Percentiles rank a stretch among this genome's conserved stretches.
These are phyloP conservation scores for Drosophila fungiperda DNA, from an alignment of 2,888 invertebrate genomes.

Conservation along the genomic window DNA sequence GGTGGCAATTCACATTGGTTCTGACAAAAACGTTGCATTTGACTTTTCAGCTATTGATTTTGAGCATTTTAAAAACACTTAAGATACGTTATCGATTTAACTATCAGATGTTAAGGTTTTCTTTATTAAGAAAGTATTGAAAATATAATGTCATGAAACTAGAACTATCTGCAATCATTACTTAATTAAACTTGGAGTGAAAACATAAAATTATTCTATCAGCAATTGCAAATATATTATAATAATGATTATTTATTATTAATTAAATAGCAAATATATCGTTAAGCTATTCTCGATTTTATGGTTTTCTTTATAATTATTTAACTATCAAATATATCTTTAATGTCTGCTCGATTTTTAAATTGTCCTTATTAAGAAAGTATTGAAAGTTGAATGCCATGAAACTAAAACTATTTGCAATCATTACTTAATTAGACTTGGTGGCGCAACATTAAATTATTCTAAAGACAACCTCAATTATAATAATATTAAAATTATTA, in stretches of 20 bases:
- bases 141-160: too few species aligned
- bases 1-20: conserved; percentile 7
- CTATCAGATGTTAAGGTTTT: not conserved
- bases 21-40: conserved; percentile 10
- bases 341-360: not conserved
- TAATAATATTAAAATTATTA: not conserved
- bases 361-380: not conserved
- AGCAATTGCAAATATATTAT: not conserved
- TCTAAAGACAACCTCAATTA: not conserved
- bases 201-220: not conserved
- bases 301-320: not conserved
- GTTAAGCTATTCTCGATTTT: not conserved
- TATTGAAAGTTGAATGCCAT: not conserved
- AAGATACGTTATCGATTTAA: not conserved
- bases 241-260: not conserved
- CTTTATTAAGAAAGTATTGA: not conserved
- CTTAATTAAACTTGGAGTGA: not conserved
- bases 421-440: not conserved
- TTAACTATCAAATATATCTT: not conserved
- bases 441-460: not conserved
- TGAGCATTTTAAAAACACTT: conserved; percentile 6
- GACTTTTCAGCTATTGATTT: conserved; percentile 24
- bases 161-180: not conserved
- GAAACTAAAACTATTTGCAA: not conserved
- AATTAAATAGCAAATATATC: too few species aligned